These are phyloP conservation scores for Galerucella pusilla DNA, from an alignment of 2,888 invertebrate species.

Conservation along the genomic window DNA sequence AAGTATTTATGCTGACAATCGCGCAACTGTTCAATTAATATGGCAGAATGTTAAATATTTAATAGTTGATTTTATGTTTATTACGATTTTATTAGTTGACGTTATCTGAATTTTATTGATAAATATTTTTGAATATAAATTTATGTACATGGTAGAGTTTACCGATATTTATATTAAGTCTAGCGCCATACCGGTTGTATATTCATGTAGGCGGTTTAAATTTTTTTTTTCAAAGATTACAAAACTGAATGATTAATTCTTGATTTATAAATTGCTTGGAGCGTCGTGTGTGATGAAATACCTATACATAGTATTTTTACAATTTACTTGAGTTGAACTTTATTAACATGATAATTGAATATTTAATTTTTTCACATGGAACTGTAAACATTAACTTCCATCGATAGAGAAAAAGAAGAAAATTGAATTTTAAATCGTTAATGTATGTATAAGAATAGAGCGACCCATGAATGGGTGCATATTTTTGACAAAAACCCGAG, in stretches of 20 bases:
- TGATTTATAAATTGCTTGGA: not conserved
- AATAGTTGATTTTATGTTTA: conserved; percentile 1
- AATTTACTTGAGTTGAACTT: not conserved
- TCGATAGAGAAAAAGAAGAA: no score
- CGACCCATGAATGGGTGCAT: no score
- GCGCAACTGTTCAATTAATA: not conserved
- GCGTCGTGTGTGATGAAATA: not conserved
- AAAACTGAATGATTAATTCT: not conserved
- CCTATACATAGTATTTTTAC: not conserved
- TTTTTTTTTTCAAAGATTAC: not conserved
- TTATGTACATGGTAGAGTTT: not conserved
- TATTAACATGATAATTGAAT: not conserved
- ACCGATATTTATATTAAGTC: conserved; percentile 6
- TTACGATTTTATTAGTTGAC: not conserved
- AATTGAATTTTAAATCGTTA: no score
- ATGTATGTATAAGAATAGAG: no score
- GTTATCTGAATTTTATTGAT: not conserved
- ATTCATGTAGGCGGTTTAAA: not conserved
- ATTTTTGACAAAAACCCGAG: no score
- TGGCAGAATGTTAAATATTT: not conserved
- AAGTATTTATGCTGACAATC: not conserved
- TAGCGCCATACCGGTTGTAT: not conserved
- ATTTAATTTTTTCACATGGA: not conserved
- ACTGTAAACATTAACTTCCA: no score
- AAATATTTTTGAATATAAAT: not conserved